A percentile compares a stretch with the other conserved stretches of the same genome.
phyloP scores from a whole-genome alignment of 2,888 invertebrate genomes.

The Lymantria monacha region DNA sequence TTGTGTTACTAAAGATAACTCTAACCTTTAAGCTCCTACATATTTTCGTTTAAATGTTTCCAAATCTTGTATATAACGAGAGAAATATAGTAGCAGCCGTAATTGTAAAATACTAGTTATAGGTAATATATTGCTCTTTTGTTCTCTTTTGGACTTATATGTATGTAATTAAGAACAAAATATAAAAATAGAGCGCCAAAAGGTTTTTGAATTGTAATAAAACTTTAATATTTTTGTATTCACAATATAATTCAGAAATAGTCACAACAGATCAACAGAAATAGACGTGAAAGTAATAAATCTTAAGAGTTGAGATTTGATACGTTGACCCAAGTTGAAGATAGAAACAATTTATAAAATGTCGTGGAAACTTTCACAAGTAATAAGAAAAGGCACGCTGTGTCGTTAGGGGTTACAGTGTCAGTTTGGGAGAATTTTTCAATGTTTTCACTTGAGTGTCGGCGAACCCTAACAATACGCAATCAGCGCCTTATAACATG shows the following conservation, averaged over 20 bases:
- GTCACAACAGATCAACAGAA: background rate
- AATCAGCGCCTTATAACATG: background rate
- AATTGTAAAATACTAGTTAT: too few species aligned
- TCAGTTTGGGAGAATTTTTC: conserved; percentile 8
- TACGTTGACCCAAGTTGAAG: conserved; percentile 17
- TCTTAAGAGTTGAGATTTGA: conserved; percentile 8
- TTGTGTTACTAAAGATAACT: too few species aligned
- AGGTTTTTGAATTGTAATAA: too few species aligned
- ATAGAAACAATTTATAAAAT: conserved; percentile 17
- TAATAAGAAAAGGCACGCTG: conserved; percentile 24
- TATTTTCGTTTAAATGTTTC: too few species aligned
- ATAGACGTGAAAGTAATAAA: conserved; percentile 9
- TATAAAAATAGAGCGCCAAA: too few species aligned
- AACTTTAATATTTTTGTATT: background rate
- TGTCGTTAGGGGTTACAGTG: conserved; percentile 13
- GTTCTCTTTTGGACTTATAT: too few species aligned
- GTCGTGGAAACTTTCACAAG: conserved; percentile 35
- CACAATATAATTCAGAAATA: background rate
- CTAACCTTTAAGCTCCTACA: too few species aligned
- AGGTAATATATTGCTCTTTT: too few species aligned
- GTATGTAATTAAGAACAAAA: too few species aligned
- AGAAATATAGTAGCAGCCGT: too few species aligned
- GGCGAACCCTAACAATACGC: background rate
- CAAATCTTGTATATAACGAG: too few species aligned
- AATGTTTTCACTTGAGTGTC: conserved; percentile 1